Conservation (phyloP, 2,113 vertebrate species). For the Megaptera novaeangliae region DNA sequence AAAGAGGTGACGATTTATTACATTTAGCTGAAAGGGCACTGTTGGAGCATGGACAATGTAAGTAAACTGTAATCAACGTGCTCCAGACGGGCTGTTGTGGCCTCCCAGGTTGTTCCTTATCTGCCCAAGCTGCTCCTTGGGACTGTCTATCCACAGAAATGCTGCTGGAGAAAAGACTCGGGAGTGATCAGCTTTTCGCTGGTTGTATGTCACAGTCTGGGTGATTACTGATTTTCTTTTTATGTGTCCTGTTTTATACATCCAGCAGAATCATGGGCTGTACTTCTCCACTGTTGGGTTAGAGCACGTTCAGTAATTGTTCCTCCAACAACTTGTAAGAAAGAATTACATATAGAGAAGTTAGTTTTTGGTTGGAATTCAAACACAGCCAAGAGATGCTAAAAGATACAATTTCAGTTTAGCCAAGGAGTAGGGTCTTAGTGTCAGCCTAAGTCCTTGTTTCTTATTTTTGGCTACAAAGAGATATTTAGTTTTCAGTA, state of each 20-base stretch:
- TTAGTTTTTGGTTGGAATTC: not conserved
- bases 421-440: not conserved
- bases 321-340: not conserved
- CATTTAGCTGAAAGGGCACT: slow-evolving; percentile 25
- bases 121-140: not conserved
- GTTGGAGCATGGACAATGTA: not conserved
- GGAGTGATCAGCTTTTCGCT: not conserved
- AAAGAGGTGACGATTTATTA: slow-evolving; percentile 52
- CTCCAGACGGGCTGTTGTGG: not conserved
- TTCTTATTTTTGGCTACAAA: not conserved
- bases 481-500: not conserved
- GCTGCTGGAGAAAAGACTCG: not conserved
- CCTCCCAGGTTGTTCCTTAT: not conserved
- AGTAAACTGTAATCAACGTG: slow-evolving; percentile 21
- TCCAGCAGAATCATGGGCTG: not conserved
- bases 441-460: not conserved
- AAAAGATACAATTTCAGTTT: not conserved
- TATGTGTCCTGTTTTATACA: not conserved
- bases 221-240: not conserved
- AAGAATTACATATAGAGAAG: not conserved
- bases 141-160: not conserved
- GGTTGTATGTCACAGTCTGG: not conserved
- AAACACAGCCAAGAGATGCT: not conserved
- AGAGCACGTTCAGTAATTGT: not conserved
- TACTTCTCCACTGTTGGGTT: not conserved